Base-by-base conservation (phyloP, 1,140 invertebrate species). In the Plutomurus gul region DNA sequence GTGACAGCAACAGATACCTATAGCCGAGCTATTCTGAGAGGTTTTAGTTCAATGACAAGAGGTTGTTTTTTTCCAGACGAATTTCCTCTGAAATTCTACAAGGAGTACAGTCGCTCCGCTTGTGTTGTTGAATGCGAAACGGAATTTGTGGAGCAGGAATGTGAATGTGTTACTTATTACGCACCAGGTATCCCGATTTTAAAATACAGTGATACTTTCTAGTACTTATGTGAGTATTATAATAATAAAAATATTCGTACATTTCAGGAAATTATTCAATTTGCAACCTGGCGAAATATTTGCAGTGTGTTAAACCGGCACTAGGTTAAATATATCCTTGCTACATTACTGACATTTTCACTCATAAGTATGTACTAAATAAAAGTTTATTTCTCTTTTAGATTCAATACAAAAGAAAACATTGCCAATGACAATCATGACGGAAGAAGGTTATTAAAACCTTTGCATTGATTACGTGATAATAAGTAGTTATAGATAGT, bases 61-160 rank as follows among this genome's bases (percentile, higher is more conserved):
- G 77, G 81, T 22, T 84, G 83, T 30, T 81, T 78, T 60, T 84
- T 84, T 71, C 43, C 70, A 33, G 79, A 83, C 30, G 82, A 84
- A 40, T 81, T 81, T 56, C 65, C 76, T 6, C 40, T 84, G 3
- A 78, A 78, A 46, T 81, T 83, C 40, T 81, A 84, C 76, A 82
- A 83, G 33, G 74, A 83, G n/a, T 84, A 84, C 75, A 82, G 77
- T 40, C 51, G 83, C 20, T 82, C 82, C 16, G 73, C 77, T n/a
- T 84, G 83, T 40, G 83, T 82, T 13, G 72, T 82, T 7, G 83
- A 84, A 73, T 84, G 83, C 65, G 83, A 84, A 77, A 84, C 65
- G 43, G 75, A 83, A 27, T 83, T 77, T 40, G 79, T 84, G 47
- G 70, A 37, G 70, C 56, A 82, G 11, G 76, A 82, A 43, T 84